These are phyloP conservation scores for Galagoides demidoff DNA, from an alignment of 2,797 vertebrate genomes.

Conservation along the genomic window DNA sequence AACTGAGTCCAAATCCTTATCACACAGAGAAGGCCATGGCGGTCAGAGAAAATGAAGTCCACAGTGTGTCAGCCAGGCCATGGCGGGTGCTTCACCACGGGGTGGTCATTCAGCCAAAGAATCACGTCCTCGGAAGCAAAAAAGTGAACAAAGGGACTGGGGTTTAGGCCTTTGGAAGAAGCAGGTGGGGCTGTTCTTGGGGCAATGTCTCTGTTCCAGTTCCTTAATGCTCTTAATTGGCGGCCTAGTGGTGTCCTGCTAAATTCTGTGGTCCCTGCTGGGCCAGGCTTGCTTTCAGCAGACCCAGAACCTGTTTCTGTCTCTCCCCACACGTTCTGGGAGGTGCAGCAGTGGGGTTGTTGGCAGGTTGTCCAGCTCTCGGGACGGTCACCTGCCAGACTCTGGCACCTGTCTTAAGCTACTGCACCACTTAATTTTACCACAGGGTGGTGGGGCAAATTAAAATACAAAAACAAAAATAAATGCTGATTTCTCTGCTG, in stretches of 20 bases:
- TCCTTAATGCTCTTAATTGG: not conserved
- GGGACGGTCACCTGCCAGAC: not conserved
- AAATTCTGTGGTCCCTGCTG: not conserved
- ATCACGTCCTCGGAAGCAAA: not conserved
- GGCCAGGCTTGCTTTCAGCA: slow-evolving; percentile 22
- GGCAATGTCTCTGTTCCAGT: not conserved
- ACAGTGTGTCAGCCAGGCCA: not conserved
- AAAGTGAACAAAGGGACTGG: not conserved
- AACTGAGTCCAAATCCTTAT: not conserved
- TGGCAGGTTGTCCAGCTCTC: not conserved
- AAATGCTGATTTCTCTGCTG: not conserved
- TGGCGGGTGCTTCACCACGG: not conserved
- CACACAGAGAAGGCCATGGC: not conserved
- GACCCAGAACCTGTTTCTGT: not conserved
- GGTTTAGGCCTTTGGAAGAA: not conserved
- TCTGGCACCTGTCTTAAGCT: not conserved
- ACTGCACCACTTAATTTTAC: not conserved
- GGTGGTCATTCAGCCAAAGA: not conserved
- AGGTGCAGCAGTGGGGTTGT: not conserved
- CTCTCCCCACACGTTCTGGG: not conserved
- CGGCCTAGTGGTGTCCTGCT: not conserved
- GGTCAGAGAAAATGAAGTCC: not conserved
- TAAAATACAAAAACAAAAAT: not conserved
- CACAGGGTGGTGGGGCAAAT: not conserved
- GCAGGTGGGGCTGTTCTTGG: not conserved